Evolutionary conservation across 1,140 invertebrate genomes (phyloP), one percentile per base, ranked within the genome.

Genomic region (Drosophila eugracilis): DNA sequence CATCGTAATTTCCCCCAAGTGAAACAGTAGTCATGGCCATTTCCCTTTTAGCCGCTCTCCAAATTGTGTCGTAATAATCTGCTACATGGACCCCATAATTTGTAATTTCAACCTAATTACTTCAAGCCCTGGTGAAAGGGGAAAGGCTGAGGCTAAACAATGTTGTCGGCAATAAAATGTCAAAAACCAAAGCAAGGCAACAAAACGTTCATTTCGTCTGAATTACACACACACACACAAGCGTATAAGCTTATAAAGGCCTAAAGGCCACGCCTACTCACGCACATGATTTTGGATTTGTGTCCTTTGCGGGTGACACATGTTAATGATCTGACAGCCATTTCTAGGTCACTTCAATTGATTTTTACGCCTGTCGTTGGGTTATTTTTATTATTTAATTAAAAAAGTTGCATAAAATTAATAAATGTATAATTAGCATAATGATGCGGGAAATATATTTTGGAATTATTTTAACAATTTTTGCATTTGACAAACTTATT

Each of bases 21-120:
- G 32, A 37, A 32, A 36, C 26, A 44, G 22, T 42, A 69, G 72
- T 59, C 74, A 80, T 65, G 52, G 53, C 75, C 53, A 70, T 59
- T 75, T 62, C 65, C 55, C 74, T 80, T 42, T 42, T 12, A 42
- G 39, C 39, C 19, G 41, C 39, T 50, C 65, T 75, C 66, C 65
- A 69, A 80, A 74, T 80, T 47, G 78, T 86, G 80, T 85, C 62
- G 73, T 85, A 74, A 86, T 85, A 85, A 86, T 85, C 80, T 85
- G 67, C 49, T 77, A 77, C 81, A 85, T 85, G 77, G 79, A 85
- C 77, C 80, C 60, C 73, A 86, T 86, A 85, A 85, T 85, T 85
- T 85, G 80, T 85, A 85, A 85, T 85, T 85, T 85, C 80, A 85
- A 86, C 80, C 81, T 85, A 85, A 85, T 85, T 85, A 85, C 79